These are phyloP conservation scores for Amphilophus citrinellus DNA, from an alignment of 2,113 vertebrate genomes.

Conservation along the genomic window DNA sequence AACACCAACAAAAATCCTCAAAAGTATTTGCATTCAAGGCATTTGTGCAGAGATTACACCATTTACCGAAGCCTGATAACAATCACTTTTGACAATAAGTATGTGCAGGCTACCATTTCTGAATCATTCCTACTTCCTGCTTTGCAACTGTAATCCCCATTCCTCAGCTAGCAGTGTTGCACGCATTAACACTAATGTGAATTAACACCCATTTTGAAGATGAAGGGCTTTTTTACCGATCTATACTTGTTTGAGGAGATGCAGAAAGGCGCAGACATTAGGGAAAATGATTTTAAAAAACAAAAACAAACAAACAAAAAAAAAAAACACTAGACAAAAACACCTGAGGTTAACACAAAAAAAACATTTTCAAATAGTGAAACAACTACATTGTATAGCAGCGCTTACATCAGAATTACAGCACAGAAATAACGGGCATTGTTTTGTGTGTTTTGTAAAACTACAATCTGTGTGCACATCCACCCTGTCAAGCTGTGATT, in stretches of 20 bases:
- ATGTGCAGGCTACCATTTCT: slow-evolving; percentile 63
- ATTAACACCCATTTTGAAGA: slow-evolving; percentile 39
- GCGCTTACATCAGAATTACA: slow-evolving; percentile 91
- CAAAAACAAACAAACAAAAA: neutral
- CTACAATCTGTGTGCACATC: slow-evolving; percentile 47
- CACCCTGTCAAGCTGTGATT: slow-evolving; percentile 86
- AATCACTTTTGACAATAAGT: slow-evolving; percentile 56
- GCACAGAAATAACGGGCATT: slow-evolving; percentile 85
- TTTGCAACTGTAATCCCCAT: slow-evolving; percentile 35
- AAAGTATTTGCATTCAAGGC: slow-evolving; percentile 72
- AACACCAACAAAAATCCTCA: slow-evolving; percentile 49
- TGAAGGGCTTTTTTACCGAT: slow-evolving; percentile 80
- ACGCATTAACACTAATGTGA: slow-evolving; percentile 31
- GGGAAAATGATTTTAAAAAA: slow-evolving; percentile 37
- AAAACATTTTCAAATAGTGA: slow-evolving; percentile 97
- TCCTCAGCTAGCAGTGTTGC: slow-evolving; percentile 45
- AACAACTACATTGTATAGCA: slow-evolving; percentile 93
- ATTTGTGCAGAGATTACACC: slow-evolving; percentile 66
- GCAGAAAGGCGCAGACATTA: slow-evolving; percentile 86
- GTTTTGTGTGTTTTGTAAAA: slow-evolving; percentile 38
- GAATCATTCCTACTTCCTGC: slow-evolving; percentile 27
- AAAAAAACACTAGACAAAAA: slow-evolving; percentile 82
- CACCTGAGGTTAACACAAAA: slow-evolving; percentile 93
- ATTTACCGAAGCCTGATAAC: slow-evolving; percentile 43
- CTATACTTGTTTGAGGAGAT: slow-evolving; percentile 85